Conservation (phyloP, 2,797 vertebrate genomes). For the Peromyscus eremicus region DNA sequence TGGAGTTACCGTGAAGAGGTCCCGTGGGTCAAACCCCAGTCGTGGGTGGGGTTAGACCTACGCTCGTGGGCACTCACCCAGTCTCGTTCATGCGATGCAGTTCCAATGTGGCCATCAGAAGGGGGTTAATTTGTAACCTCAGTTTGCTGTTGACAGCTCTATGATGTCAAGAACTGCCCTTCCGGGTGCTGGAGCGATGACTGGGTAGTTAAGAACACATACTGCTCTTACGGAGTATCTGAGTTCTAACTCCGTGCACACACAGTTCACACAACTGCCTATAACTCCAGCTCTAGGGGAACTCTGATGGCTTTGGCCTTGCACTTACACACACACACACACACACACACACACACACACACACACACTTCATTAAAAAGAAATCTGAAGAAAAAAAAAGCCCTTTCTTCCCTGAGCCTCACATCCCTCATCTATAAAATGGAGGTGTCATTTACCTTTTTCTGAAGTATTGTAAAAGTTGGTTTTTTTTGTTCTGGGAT, state of each 20-base stretch:
- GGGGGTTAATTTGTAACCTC: neutral
- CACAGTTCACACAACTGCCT: neutral
- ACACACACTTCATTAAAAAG: neutral
- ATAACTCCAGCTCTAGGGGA: neutral
- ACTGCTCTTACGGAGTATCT: neutral
- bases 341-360: neutral
- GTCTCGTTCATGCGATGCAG: neutral
- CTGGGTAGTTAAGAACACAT: neutral
- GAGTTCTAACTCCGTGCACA: neutral
- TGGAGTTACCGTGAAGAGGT: neutral
- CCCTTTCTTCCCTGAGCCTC: neutral
- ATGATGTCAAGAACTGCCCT: neutral
- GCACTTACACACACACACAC: neutral
- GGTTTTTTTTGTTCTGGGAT: neutral
- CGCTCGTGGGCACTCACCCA: neutral
- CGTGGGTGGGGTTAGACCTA: neutral
- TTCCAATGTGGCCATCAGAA: neutral
- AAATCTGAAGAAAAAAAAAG: neutral
- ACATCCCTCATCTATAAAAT: neutral
- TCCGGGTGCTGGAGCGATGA: neutral
- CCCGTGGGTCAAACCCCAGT: neutral
- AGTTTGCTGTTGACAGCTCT: neutral
- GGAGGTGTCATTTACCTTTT: neutral
- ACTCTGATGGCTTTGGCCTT: neutral
- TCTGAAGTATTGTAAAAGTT: neutral